phyloP scores from a whole-genome alignment of 2,888 invertebrate species.

The Sisyra terminalis region DNA sequence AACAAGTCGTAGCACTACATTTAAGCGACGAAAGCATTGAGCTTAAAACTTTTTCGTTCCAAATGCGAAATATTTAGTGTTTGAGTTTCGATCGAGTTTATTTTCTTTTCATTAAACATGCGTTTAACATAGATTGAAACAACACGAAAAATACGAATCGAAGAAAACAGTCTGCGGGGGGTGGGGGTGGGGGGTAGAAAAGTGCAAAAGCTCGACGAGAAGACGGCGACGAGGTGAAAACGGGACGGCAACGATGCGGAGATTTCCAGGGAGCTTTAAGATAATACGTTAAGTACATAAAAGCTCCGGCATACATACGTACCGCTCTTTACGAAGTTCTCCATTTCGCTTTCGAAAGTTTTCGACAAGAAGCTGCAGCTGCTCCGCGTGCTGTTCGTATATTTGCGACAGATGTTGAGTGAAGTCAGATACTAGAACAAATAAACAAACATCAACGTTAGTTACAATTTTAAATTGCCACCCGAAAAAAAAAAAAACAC shows the following conservation, averaged over 20 bases:
- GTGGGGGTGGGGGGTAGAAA: no score
- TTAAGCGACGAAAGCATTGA: no score
- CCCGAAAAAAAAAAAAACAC: neutral
- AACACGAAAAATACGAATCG: no score
- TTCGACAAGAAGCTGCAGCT: constrained; percentile 70
- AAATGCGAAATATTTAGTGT: no score
- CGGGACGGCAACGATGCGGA: neutral
- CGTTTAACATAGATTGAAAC: no score
- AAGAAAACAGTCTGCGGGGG: no score
- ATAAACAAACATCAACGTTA: constrained; percentile 13
- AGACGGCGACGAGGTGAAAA: no score
- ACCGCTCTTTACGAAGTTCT: constrained; percentile 78
- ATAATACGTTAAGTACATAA: neutral
- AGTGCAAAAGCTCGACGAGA: no score
- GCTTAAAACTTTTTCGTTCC: no score
- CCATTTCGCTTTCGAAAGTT: constrained; percentile 73
- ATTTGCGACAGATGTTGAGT: constrained; percentile 75
- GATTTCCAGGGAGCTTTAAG: neutral
- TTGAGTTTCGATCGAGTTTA: no score
- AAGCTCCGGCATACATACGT: constrained; percentile 16
- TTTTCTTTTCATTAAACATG: no score
- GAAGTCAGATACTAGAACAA: constrained; percentile 75
- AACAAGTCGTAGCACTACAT: no score
- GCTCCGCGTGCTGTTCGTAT: constrained; percentile 79
- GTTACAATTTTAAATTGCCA: neutral